A percentile compares a stretch with the other conserved stretches of the same genome.
phyloP scores from a whole-genome alignment of 2,797 vertebrate species.

The Merluccius polli region DNA sequence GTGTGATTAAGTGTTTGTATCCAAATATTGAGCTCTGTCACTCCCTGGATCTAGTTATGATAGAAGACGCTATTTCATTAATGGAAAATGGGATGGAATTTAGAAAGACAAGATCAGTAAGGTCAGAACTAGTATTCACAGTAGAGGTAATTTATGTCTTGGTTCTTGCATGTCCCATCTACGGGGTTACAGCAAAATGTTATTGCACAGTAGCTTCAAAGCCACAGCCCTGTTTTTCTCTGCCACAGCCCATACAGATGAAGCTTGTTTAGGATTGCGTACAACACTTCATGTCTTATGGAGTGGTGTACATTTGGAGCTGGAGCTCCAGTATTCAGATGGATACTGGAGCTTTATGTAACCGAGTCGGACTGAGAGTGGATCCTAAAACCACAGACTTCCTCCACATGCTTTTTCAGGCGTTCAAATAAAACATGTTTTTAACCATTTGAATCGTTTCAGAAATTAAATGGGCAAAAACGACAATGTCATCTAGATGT shows the following conservation, averaged over 20 bases:
- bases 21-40: background rate
- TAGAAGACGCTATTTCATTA: background rate
- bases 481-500: too few species aligned
- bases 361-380: too few species aligned
- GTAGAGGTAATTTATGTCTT: background rate
- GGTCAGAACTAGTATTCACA: background rate
- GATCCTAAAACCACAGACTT: too few species aligned
- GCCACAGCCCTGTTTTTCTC: conserved; percentile 5
- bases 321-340: too few species aligned
- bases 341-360: conserved; percentile 38
- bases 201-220: background rate
- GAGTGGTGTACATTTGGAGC: conserved; percentile 44
- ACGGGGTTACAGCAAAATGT: too few species aligned
- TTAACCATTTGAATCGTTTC: too few species aligned
- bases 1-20: background rate
- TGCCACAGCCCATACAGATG: conserved; percentile 18
- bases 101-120: background rate
- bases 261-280: conserved; percentile 45
- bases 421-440: too few species aligned
- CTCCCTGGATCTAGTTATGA: background rate
- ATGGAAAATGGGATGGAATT: background rate
- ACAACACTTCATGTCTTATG: conserved; percentile 32
- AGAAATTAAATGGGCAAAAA: too few species aligned
- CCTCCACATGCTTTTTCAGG: too few species aligned
- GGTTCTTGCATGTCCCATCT: too few species aligned